Percentiles rank a stretch among this genome's conserved stretches.
These are phyloP conservation scores for Drosophila mimica DNA, from an alignment of 2,888 invertebrate genomes.

Conservation along the genomic window DNA sequence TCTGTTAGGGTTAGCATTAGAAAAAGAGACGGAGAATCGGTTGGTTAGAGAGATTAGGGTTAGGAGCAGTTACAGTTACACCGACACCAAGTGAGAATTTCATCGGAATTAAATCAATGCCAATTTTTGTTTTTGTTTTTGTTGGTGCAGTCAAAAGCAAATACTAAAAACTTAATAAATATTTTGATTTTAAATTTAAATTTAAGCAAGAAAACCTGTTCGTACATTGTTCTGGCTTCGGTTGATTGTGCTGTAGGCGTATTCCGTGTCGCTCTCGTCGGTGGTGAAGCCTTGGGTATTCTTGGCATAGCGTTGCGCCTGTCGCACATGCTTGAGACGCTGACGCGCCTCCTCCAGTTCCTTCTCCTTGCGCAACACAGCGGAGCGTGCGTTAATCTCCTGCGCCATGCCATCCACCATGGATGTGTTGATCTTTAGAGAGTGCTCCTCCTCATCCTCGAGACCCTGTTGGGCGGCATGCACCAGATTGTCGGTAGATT, in stretches of 20 bases:
- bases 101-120: conserved; percentile 47
- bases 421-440: conserved; percentile 94
- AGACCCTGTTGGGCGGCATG: conserved; percentile 97
- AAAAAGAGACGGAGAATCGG: conserved; percentile 52
- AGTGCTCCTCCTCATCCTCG: conserved; percentile 95
- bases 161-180: conserved; percentile 12
- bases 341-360: conserved; percentile 97
- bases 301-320: conserved; percentile 94
- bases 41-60: conserved; percentile 66
- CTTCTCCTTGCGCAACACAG: conserved; percentile 96
- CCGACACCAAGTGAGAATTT: conserved; percentile 64
- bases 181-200: too few relatives aligned
- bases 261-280: conserved; percentile 88
- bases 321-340: conserved; percentile 94
- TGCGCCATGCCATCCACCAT: conserved; percentile 99
- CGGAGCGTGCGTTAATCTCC: conserved; percentile 95
- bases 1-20: conserved; percentile 77
- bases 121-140: conserved; percentile 52
- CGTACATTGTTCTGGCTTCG: conserved; percentile 84
- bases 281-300: conserved; percentile 86
- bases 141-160: conserved; percentile 38
- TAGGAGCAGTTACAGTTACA: conserved; percentile 18
- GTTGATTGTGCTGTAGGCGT: conserved; percentile 81
- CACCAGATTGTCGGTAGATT: conserved; percentile 98
- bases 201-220: conserved; percentile 39